Evolutionary conservation across 2,113 vertebrate species (phyloP).

Genomic region (Mormyrus iriodes): DNA sequence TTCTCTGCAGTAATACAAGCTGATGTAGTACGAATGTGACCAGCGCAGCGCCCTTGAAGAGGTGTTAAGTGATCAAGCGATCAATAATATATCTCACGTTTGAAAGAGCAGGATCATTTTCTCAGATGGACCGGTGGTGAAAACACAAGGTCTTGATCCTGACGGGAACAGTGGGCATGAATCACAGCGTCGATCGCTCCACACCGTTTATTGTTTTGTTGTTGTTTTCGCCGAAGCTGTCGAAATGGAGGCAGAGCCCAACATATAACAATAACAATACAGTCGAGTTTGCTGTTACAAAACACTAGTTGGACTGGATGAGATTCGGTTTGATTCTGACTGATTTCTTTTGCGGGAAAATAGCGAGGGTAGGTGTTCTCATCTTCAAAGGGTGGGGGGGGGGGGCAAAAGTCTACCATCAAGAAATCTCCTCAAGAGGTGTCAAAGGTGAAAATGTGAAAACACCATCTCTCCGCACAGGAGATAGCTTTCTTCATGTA

Average conservation of each 20-base stretch:
- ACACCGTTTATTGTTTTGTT: not conserved
- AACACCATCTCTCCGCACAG: not conserved
- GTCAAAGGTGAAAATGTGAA: slow-evolving; percentile 17
- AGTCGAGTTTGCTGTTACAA: not conserved
- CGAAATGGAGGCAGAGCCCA: too few relatives aligned
- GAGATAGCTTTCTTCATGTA: not conserved
- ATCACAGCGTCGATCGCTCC: not conserved
- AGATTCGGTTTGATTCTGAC: not conserved
- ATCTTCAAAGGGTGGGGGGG: not conserved
- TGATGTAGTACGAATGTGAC: not conserved
- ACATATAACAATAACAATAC: not conserved
- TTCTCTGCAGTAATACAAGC: not conserved
- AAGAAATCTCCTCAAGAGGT: slow-evolving; percentile 8
- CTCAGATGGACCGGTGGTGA: not conserved
- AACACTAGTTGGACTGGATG: not conserved
- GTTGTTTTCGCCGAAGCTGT: not conserved
- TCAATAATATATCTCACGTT: slow-evolving; percentile 20
- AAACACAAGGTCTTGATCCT: slow-evolving; percentile 6
- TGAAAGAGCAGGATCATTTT: slow-evolving; percentile 14
- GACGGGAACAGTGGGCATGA: not conserved
- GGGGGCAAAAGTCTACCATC: not conserved
- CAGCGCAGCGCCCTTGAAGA: slow-evolving; percentile 10
- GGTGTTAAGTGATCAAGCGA: slow-evolving; percentile 19
- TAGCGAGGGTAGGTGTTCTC: not conserved
- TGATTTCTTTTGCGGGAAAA: not conserved